Evolutionary conservation across 53 echinoderm and acorn worm genomes (phyloP).

Genomic region (Arbacia lixula): DNA sequence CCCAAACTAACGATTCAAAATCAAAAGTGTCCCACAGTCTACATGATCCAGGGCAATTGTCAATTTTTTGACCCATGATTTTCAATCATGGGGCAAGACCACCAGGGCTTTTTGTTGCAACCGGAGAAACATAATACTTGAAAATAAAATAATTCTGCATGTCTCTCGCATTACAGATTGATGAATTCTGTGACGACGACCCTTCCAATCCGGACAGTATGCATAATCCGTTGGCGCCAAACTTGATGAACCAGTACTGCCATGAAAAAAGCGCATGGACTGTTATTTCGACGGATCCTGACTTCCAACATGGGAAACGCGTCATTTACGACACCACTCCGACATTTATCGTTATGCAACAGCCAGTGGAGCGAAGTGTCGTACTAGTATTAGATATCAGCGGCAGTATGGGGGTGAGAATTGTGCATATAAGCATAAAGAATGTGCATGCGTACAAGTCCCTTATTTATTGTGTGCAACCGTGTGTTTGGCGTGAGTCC

Average conservation of each 20-base stretch:
- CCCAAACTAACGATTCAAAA: too few relatives aligned
- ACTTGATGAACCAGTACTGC: neutral
- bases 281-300: neutral
- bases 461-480: neutral
- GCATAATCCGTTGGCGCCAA: neutral
- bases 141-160: too few relatives aligned
- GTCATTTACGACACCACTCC: neutral
- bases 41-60: too few relatives aligned
- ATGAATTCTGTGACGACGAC: neutral
- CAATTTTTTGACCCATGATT: neutral
- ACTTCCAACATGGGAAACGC: neutral
- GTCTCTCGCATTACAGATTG: neutral
- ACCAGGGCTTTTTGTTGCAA: neutral
- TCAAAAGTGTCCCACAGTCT: too few relatives aligned
- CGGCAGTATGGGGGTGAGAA: neutral
- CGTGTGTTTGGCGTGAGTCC: too few relatives aligned
- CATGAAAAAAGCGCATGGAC: neutral
- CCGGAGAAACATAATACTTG: too few relatives aligned
- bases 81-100: too few relatives aligned
- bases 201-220: neutral
- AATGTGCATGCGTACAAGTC: neutral
- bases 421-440: neutral
- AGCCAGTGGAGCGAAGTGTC: neutral
- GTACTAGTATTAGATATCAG: conserved; percentile 8
- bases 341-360: neutral